These are phyloP conservation scores for Rhinolophus ferrumequinum DNA, from an alignment of 2,113 vertebrate species.

Conservation along the genomic window DNA sequence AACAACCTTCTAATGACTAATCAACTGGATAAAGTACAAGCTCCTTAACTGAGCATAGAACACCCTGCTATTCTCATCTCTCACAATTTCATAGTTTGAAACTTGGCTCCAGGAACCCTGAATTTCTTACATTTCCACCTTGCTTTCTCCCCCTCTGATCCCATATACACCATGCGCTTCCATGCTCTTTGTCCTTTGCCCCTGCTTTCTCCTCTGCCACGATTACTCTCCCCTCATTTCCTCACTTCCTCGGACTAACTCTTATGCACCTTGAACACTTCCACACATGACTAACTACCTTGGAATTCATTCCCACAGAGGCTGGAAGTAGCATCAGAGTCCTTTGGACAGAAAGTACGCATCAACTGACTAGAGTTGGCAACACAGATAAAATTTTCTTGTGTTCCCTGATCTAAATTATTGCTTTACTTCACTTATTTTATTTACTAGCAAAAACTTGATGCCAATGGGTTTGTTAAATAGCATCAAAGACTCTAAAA, in stretches of 20 bases:
- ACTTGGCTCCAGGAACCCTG: neutral
- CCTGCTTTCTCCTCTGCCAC: neutral
- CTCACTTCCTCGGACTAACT: neutral
- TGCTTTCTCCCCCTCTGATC: neutral
- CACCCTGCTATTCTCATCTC: neutral
- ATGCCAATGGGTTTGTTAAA: neutral
- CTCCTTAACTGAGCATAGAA: neutral
- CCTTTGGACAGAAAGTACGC: neutral
- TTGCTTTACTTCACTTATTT: constrained; percentile 29
- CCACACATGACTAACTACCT: neutral
- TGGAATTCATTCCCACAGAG: neutral
- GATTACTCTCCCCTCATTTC: neutral
- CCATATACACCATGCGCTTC: neutral
- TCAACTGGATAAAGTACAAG: neutral
- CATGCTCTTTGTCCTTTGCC: neutral
- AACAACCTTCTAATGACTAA: neutral
- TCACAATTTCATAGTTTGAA: neutral
- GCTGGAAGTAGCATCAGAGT: neutral
- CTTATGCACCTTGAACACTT: neutral
- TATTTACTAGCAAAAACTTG: neutral
- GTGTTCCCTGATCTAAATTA: neutral
- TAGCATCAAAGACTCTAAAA: neutral
- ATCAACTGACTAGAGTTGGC: neutral
- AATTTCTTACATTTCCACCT: neutral
- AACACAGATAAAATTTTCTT: constrained; percentile 9